Conservation (phyloP, 2,888 invertebrate species). For the Plusia festucae region DNA sequence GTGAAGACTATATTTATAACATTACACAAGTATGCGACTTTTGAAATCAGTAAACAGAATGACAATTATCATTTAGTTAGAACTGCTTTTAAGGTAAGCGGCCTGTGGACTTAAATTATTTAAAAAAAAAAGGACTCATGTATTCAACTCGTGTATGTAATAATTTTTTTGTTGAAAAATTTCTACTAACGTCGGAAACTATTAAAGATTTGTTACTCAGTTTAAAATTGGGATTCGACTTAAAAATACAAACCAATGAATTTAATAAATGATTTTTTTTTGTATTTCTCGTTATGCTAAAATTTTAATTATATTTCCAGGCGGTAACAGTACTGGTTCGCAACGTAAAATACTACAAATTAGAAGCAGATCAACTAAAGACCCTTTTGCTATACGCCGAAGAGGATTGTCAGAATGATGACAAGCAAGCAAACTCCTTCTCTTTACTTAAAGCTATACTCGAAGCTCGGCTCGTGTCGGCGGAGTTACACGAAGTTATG, state of each 20-base stretch:
- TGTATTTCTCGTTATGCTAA: too few species aligned
- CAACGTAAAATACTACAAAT: constrained; percentile 92
- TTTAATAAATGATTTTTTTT: too few species aligned
- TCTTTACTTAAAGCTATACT: constrained; percentile 95
- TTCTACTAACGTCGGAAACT: too few species aligned
- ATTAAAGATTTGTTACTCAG: background rate
- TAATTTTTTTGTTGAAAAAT: background rate
- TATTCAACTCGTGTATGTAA: too few species aligned
- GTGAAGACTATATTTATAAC: constrained; percentile 94
- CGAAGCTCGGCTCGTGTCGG: constrained; percentile 92
- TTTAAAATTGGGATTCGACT: background rate
- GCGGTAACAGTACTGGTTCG: constrained; percentile 94
- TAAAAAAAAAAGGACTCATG: background rate
- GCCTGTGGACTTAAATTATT: too few species aligned
- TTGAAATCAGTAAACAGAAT: constrained; percentile 94
- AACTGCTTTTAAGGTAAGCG: constrained; percentile 95
- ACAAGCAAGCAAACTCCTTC: constrained; percentile 96
- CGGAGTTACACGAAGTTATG: constrained; percentile 95
- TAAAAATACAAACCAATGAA: too few species aligned
- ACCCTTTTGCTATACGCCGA: constrained; percentile 96
- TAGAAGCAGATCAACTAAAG: constrained; percentile 93
- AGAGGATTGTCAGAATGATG: constrained; percentile 95
- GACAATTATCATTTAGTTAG: constrained; percentile 96
- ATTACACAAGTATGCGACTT: constrained; percentile 96
- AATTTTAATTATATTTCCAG: constrained; percentile 75